These are phyloP conservation scores for Glyphotaelius pellucidus DNA, from an alignment of 2,888 invertebrate species.

Conservation along the genomic window DNA sequence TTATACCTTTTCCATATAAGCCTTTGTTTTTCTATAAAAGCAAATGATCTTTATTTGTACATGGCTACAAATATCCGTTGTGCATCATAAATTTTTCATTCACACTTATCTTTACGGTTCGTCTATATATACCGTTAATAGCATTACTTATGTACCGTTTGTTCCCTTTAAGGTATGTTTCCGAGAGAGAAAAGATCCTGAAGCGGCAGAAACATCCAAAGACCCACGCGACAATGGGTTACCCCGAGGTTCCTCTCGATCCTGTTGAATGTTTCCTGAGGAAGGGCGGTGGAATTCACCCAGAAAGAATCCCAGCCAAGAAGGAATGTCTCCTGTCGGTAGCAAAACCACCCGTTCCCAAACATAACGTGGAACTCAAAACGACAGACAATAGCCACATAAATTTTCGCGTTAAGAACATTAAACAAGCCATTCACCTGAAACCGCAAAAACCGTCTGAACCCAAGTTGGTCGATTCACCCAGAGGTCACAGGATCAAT, in stretches of 20 bases:
- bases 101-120: too few relatives aligned
- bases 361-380: slow-evolving; percentile 69
- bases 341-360: slow-evolving; percentile 75
- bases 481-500: slow-evolving; percentile 80
- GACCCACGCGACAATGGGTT: slow-evolving; percentile 81
- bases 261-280: slow-evolving; percentile 80
- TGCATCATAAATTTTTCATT: too few relatives aligned
- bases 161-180: slow-evolving; percentile 73
- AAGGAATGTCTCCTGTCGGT: slow-evolving; percentile 72
- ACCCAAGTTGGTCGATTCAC: slow-evolving; percentile 78
- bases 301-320: slow-evolving; percentile 72
- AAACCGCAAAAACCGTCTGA: slow-evolving; percentile 76
- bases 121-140: too few relatives aligned
- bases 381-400: slow-evolving; percentile 68
- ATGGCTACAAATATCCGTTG: background rate
- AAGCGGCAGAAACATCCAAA: slow-evolving; percentile 74
- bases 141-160: too few relatives aligned
- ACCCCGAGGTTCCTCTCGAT: slow-evolving; percentile 79
- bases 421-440: slow-evolving; percentile 77
- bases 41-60: background rate
- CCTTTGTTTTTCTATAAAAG: background rate
- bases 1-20: background rate
- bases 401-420: slow-evolving; percentile 80
- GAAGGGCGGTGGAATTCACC: slow-evolving; percentile 78
- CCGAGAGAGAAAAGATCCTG: slow-evolving; percentile 75